A percentile compares a stretch with the other conserved stretches of the same genome.
These are phyloP conservation scores for Tinamus guttatus DNA, from an alignment of 2,113 vertebrate species.

Conservation along the genomic window DNA sequence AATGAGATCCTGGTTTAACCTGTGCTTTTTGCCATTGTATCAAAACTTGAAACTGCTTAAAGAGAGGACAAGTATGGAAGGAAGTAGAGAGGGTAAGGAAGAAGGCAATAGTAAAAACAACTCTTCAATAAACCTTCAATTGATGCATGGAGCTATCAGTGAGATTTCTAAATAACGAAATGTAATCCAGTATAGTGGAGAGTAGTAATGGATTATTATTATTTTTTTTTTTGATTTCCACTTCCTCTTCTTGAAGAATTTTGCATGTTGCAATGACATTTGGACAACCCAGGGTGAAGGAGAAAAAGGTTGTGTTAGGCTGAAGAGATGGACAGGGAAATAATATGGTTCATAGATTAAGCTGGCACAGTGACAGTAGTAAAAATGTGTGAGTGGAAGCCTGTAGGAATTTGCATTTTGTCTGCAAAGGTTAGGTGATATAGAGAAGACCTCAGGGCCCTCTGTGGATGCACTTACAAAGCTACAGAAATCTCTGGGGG, in stretches of 20 bases:
- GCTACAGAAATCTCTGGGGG: background rate
- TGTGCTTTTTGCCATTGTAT: background rate
- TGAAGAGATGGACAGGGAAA: background rate
- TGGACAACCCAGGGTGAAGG: background rate
- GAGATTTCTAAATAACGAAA: background rate
- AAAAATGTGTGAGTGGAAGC: background rate
- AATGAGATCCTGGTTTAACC: background rate
- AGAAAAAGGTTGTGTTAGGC: background rate
- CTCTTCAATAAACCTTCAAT: background rate
- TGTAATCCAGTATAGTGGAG: background rate
- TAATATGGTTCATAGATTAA: background rate
- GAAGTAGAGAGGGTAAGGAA: rapidly evolving
- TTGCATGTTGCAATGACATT: background rate
- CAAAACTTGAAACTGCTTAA: background rate
- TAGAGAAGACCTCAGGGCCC: background rate
- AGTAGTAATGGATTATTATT: background rate
- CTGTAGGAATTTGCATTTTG: slow-evolving; percentile 9
- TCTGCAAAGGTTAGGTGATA: background rate
- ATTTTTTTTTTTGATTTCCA: background rate
- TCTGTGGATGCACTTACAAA: background rate
- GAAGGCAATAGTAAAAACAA: background rate
- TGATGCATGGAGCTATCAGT: background rate
- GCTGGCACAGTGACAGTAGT: background rate
- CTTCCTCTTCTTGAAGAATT: background rate
- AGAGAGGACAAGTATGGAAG: background rate